Evolutionary conservation across 2,797 vertebrate genomes (phyloP).

Genomic region (Megalops cyprinoides): DNA sequence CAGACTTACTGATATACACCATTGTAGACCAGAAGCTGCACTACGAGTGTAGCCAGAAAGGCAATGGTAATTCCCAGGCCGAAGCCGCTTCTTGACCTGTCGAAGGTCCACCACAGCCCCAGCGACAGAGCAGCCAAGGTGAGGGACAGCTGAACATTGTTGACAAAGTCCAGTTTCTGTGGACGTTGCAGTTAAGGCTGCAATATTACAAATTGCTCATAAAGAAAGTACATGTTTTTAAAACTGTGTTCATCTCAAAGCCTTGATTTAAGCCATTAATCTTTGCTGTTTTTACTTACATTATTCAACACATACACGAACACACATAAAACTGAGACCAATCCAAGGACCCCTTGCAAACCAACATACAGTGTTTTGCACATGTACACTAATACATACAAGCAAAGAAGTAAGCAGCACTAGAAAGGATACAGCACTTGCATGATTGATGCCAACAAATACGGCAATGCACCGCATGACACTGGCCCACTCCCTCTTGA

Average conservation of each 20-base stretch:
- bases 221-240: too few relatives aligned
- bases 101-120: slow-evolving; percentile 98
- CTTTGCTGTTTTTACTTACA: too few relatives aligned
- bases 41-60: slow-evolving; percentile 91
- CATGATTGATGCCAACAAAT: slow-evolving; percentile 98
- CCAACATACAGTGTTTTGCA: too few relatives aligned
- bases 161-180: slow-evolving; percentile 97
- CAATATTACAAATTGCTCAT: too few relatives aligned
- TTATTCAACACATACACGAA: too few relatives aligned
- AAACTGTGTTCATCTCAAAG: too few relatives aligned
- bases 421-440: slow-evolving; percentile 99
- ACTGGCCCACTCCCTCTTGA: slow-evolving; percentile 98
- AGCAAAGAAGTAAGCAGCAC: too few relatives aligned
- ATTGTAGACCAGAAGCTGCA: slow-evolving; percentile 95
- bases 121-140: slow-evolving; percentile 92
- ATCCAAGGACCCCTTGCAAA: too few relatives aligned
- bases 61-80: slow-evolving; percentile 95
- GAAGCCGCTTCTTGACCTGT: slow-evolving; percentile 94
- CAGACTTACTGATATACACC: slow-evolving; percentile 92
- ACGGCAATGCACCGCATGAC: slow-evolving; percentile 98
- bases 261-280: too few relatives aligned
- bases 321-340: too few relatives aligned
- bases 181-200: slow-evolving; percentile 76
- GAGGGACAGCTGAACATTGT: slow-evolving; percentile 93
- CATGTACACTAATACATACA: too few relatives aligned